Evolutionary conservation across 2,113 vertebrate genomes (phyloP).

Genomic region (Oncorhynchus mykiss): DNA sequence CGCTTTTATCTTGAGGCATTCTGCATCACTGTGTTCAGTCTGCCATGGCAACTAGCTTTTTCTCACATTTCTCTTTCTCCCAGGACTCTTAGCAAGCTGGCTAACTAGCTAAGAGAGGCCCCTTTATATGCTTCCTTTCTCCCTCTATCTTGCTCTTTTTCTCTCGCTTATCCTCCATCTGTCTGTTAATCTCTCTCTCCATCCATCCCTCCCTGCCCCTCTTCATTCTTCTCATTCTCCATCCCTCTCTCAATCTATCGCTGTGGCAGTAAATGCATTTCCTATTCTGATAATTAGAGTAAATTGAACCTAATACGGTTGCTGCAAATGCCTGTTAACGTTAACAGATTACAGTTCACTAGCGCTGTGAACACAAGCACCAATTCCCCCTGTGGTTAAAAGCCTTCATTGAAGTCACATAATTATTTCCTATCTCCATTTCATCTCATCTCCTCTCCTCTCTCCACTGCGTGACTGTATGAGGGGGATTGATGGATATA

Average conservation of each 20-base stretch:
- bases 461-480: neutral
- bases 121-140: constrained; percentile 47
- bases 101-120: constrained; percentile 57
- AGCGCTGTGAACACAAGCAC: constrained; percentile 9
- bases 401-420: neutral
- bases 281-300: constrained; percentile 42
- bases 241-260: constrained; percentile 25
- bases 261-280: constrained; percentile 38
- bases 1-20: too few relatives aligned
- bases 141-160: neutral
- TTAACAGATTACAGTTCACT: constrained; percentile 31
- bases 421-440: neutral
- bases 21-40: too few relatives aligned
- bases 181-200: neutral
- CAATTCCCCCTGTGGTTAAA: neutral
- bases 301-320: constrained; percentile 39
- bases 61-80: constrained; percentile 11
- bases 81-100: constrained; percentile 29
- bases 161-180: neutral
- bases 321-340: constrained; percentile 23
- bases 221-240: constrained; percentile 7
- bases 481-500: too few relatives aligned
- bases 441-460: neutral
- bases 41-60: too few relatives aligned
- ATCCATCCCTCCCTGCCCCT: neutral